A percentile compares a stretch with the other conserved stretches of the same genome.
Evolutionary conservation across 2,888 invertebrate species (phyloP).

Genomic region (Sarcophaga carnaria): DNA sequence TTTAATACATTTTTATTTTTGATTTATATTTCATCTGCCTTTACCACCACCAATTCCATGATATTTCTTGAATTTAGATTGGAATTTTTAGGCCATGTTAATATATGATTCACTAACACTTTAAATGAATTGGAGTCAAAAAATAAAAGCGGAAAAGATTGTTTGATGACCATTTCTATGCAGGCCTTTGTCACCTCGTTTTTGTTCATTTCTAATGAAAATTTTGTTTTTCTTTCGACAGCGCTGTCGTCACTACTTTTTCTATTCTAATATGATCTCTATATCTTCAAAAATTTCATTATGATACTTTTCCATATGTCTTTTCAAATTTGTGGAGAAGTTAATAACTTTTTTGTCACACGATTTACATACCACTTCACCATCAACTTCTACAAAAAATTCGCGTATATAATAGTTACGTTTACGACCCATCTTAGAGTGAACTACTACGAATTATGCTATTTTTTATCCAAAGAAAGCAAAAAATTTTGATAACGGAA

Average conservation of each 20-base stretch:
- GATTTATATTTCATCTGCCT: too few relatives aligned
- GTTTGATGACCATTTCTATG: slow-evolving; percentile 14
- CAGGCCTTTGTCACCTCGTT: slow-evolving; percentile 17
- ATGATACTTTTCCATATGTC: neutral
- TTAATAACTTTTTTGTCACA: too few relatives aligned
- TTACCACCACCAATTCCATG: too few relatives aligned
- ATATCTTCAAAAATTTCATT: too few relatives aligned
- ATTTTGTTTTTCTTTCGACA: neutral
- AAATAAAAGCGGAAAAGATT: slow-evolving; percentile 20
- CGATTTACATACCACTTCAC: neutral
- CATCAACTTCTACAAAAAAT: slow-evolving; percentile 10
- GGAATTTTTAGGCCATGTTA: slow-evolving; percentile 1
- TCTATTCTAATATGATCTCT: too few relatives aligned
- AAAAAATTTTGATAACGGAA: too few relatives aligned
- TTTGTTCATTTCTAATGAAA: neutral
- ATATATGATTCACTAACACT: slow-evolving; percentile 18
- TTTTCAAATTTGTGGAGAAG: neutral
- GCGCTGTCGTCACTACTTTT: too few relatives aligned
- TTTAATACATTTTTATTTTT: too few relatives aligned
- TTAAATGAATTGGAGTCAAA: slow-evolving; percentile 16
- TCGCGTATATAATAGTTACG: neutral
- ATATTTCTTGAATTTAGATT: too few relatives aligned
- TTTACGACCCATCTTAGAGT: too few relatives aligned
- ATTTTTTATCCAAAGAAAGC: too few relatives aligned
- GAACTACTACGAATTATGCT: too few relatives aligned